Conservation (phyloP, 2,797 vertebrate genomes). For the Miichthys miiuy region DNA sequence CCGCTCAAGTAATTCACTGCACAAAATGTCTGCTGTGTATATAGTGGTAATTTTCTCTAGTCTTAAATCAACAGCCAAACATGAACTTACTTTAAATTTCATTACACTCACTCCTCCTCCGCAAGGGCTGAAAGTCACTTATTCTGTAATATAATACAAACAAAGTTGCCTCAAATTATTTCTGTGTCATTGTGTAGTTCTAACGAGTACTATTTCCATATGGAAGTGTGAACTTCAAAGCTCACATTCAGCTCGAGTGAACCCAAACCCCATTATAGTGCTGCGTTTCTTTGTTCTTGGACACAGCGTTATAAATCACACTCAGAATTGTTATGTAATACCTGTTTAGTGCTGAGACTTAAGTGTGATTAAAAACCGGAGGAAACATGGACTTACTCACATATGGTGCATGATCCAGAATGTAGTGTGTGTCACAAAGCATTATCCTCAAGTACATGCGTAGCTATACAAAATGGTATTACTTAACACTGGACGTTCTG, state of each 20-base stretch:
- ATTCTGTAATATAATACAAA: conserved; percentile 25
- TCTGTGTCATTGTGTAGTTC: conserved; percentile 5
- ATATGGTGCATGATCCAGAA: conserved; percentile 2
- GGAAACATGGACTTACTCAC: conserved; percentile 31
- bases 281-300: conserved; percentile 32
- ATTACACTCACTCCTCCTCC: not conserved
- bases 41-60: conserved; percentile 5
- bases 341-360: conserved; percentile 34
- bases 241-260: conserved; percentile 11
- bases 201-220: conserved; percentile 26
- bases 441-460: not conserved
- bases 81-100: conserved; percentile 1
- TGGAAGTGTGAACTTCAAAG: conserved; percentile 49
- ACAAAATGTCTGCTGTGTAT: not conserved
- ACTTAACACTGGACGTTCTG: not conserved
- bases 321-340: conserved; percentile 35
- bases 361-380: conserved; percentile 44
- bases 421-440: not conserved
- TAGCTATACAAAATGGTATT: not conserved
- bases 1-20: conserved; percentile 1
- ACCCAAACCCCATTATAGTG: conserved; percentile 4
- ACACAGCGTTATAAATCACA: conserved; percentile 42
- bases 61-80: conserved; percentile 13
- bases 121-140: conserved; percentile 16
- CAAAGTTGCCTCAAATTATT: conserved; percentile 20